Evolutionary conservation across 37 sponge, comb jelly and placozoan species (phyloP), one percentile per base, ranked within the genome.

Genomic region (Mnemiopsis leidyi): DNA sequence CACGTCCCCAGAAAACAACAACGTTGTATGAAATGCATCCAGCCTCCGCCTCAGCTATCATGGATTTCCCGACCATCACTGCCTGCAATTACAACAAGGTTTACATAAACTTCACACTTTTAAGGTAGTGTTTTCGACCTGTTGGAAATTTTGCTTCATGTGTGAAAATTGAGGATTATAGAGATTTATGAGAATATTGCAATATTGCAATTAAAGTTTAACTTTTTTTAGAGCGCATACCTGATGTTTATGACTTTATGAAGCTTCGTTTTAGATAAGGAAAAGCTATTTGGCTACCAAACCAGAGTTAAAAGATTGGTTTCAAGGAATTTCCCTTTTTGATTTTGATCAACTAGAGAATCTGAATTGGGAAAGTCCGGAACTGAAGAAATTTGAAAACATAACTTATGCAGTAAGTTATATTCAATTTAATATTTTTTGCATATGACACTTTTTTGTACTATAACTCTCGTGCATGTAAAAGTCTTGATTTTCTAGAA

Each of bases 1-100:
- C 13, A 21, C 68, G 20, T 21, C 68, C 75, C 30, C 75, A 71
- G 75, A 25, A 71, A 71, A 71, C 75, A n/a, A 71, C 75, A 7
- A 29, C 75, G 20, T 7, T 13, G 20, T 71, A 71, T 18, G 75
- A 71, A 71, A 71, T 71, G 75, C 20, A 29, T 18, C 75, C 75
- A n/a, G 75, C 75, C 3, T 71, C 75, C 5, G 75, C 75, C 30
- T 23, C 75, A 71, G 75, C 75, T 25, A 28, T 71, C 2, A 71
- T 71, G 75, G 75, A 71, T 71, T 71, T 71, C 75, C 75, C 75
- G 5, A 71, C 75, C 5, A 71, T 71, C 20, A 71, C 75, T n/a
- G 75, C 75, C 5, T 71, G 75, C 75, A 71, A 71, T 25, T 28
- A 29, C 3, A 71, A 71, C 75, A 71, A 29, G 75, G 75, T 71